Percentiles rank a stretch among this genome's conserved stretches.
phyloP scores from a whole-genome alignment of 2,113 vertebrate genomes.

The Thunnus thynnus region DNA sequence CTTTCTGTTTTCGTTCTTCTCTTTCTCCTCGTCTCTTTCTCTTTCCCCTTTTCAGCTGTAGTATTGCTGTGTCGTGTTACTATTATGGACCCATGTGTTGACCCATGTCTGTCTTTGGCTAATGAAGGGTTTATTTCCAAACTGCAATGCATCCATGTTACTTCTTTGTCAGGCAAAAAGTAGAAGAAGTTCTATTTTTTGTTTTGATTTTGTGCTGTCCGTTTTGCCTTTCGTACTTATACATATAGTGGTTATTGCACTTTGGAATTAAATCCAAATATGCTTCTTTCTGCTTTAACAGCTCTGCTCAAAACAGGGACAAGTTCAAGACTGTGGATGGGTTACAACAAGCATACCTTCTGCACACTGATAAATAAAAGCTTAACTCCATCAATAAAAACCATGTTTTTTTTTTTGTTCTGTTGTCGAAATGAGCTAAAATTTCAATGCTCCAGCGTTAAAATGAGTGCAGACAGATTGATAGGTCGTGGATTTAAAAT shows the following conservation, averaged over 20 bases:
- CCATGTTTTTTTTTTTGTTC: background rate
- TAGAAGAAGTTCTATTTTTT: background rate
- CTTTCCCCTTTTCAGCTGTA: slow-evolving; percentile 21
- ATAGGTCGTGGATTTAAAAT: slow-evolving; percentile 41
- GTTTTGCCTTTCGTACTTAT: background rate
- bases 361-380: slow-evolving; percentile 13
- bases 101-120: slow-evolving; percentile 2
- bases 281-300: background rate
- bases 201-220: no score
- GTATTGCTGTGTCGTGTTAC: slow-evolving; percentile 1
- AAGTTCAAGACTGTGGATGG: background rate
- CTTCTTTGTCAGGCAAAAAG: background rate
- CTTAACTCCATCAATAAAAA: background rate
- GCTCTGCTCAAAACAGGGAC: background rate
- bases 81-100: slow-evolving; percentile 11
- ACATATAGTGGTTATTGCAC: background rate
- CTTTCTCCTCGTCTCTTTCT: background rate
- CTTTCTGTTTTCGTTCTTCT: slow-evolving; percentile 19
- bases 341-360: slow-evolving; percentile 7
- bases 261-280: slow-evolving; percentile 18
- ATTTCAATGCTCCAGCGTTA: background rate
- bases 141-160: background rate
- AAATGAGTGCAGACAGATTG: slow-evolving; percentile 8
- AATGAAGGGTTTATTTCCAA: background rate
- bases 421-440: slow-evolving; percentile 6